These are phyloP conservation scores for Plebejus anna DNA, from an alignment of 2,888 invertebrate species.

Conservation along the genomic window DNA sequence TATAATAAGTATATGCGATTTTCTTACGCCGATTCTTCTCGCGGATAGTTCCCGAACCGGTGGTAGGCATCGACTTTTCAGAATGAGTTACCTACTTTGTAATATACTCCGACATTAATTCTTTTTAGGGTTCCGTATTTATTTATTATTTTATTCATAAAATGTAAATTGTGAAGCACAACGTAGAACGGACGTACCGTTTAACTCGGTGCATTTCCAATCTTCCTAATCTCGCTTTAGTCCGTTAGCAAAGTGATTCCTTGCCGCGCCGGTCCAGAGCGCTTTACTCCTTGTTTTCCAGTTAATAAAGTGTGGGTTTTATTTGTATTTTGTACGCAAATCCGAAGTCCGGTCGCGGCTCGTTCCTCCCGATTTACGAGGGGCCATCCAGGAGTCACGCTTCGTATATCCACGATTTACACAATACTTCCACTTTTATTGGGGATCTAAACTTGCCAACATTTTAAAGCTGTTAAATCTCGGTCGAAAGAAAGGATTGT, in stretches of 20 bases:
- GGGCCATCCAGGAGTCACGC: constrained; percentile 61
- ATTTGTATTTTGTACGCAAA: constrained; percentile 67
- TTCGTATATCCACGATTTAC: constrained; percentile 68
- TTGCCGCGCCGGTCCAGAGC: not conserved
- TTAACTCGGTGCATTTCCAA: not conserved
- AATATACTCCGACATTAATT: no score
- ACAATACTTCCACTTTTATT: constrained; percentile 35
- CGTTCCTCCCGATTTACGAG: constrained; percentile 64
- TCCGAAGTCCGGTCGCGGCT: constrained; percentile 57
- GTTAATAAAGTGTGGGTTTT: constrained; percentile 65
- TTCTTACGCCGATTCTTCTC: no score
- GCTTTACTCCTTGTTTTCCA: constrained; percentile 47
- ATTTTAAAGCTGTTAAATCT: constrained; percentile 27
- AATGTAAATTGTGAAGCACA: not conserved
- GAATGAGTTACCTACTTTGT: no score
- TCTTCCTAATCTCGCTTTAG: not conserved
- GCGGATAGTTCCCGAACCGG: no score
- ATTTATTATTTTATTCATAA: no score
- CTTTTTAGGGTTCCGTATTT: no score
- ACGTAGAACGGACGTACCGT: not conserved
- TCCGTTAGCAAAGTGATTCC: not conserved
- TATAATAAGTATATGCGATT: no score
- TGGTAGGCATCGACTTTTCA: no score
- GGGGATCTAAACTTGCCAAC: constrained; percentile 31
- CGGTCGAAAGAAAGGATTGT: constrained; percentile 11